Conservation (phyloP, 2,113 vertebrate species). For the Engystomops pustulosus region DNA sequence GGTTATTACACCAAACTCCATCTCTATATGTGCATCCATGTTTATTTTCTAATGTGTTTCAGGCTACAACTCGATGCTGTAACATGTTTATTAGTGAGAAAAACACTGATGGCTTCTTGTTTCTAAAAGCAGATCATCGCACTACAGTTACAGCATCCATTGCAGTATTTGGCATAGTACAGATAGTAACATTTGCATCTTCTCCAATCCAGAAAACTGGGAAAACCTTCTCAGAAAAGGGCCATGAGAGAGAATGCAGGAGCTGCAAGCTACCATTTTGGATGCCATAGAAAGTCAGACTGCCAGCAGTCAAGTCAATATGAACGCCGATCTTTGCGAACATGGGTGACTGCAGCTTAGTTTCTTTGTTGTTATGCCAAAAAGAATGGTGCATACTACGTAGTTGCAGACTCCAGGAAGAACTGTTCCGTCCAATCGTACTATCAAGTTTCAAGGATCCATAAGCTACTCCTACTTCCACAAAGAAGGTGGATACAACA, state of each 20-base stretch:
- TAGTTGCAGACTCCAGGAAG: slow-evolving; percentile 91
- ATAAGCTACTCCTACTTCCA: slow-evolving; percentile 88
- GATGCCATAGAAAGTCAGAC: slow-evolving; percentile 86
- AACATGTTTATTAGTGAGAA: no score
- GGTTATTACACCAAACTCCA: no score
- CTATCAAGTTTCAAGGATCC: slow-evolving; percentile 74
- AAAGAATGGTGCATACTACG: slow-evolving; percentile 81
- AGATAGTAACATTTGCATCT: slow-evolving; percentile 80
- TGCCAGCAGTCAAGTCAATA: slow-evolving; percentile 80
- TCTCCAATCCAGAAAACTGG: slow-evolving; percentile 94
- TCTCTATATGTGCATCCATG: no score
- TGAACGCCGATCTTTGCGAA: slow-evolving; percentile 80
- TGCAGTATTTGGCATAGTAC: slow-evolving; percentile 32
- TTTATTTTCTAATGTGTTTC: no score
- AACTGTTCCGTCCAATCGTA: slow-evolving; percentile 84
- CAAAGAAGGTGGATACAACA: slow-evolving; percentile 79
- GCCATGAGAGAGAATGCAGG: slow-evolving; percentile 81
- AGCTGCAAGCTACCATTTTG: slow-evolving; percentile 69
- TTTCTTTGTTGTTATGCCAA: slow-evolving; percentile 78
- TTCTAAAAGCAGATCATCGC: no score
- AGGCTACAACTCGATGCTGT: no score
- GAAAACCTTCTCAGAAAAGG: slow-evolving; percentile 81
- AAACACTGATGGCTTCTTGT: no score
- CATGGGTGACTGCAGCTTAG: slow-evolving; percentile 60
- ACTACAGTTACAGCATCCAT: neutral